phyloP scores from a whole-genome alignment of 1,140 invertebrate genomes.

The Littorina saxatilis region DNA sequence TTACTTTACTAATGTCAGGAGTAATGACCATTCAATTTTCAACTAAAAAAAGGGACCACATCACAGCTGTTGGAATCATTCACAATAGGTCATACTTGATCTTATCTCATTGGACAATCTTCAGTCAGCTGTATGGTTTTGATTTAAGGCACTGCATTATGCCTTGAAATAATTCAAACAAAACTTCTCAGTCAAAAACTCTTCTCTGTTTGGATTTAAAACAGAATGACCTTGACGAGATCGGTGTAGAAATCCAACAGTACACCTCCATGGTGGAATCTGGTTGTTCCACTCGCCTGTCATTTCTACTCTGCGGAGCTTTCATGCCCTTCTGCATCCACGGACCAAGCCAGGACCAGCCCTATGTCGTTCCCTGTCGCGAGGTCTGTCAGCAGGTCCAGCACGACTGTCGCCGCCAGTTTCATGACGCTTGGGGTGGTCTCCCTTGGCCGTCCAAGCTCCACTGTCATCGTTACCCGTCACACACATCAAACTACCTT shows the following conservation, averaged over 20 bases:
- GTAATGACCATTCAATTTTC: no score
- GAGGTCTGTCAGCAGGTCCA: constrained; percentile 51
- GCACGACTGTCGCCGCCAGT: constrained; percentile 38
- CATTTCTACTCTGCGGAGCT: constrained; percentile 50
- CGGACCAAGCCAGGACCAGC: constrained; percentile 29
- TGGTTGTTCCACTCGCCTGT: constrained; percentile 43
- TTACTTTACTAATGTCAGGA: no score
- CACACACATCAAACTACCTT: constrained; percentile 28
- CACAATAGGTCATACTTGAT: no score
- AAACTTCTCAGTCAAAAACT: no score
- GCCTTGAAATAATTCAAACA: no score
- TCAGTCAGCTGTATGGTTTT: no score
- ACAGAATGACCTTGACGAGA: constrained; percentile 41
- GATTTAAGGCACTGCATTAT: no score
- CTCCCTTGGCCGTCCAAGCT: constrained; percentile 54
- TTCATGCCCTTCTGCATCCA: constrained; percentile 54
- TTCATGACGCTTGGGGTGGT: constrained; percentile 38
- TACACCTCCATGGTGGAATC: constrained; percentile 41
- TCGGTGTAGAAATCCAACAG: constrained; percentile 46
- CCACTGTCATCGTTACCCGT: constrained; percentile 53
- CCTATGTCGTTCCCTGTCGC: constrained; percentile 49
- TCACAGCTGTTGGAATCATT: no score
- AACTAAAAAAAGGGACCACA: no score
- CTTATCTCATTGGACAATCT: no score
- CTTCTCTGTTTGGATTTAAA: no score